phyloP scores from a whole-genome alignment of 2,113 vertebrate species.

The Ceuthmochares aereus region DNA sequence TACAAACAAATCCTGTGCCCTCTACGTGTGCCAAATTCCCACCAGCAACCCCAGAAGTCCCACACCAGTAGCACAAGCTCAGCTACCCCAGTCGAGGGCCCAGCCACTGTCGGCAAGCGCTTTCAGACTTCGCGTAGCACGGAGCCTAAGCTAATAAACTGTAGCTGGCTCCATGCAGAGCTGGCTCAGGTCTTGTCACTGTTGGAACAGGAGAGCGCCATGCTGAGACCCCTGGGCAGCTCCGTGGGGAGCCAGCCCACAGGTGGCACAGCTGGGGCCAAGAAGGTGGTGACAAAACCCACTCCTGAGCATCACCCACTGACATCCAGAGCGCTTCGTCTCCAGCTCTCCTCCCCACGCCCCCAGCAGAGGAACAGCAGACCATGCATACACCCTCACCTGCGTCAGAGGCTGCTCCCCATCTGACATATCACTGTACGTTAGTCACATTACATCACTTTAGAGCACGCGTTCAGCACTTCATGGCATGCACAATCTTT shows the following conservation, averaged over 20 bases:
- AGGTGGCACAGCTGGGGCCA: not conserved
- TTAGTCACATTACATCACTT: fast-evolving
- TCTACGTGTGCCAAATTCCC: fast-evolving
- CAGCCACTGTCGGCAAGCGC: not conserved
- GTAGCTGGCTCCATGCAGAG: not conserved
- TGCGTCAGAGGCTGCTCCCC: not conserved
- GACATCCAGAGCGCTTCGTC: fast-evolving
- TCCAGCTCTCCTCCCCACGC: fast-evolving
- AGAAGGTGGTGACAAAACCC: not conserved
- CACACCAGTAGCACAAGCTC: fast-evolving
- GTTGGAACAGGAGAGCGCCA: fast-evolving
- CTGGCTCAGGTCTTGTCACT: fast-evolving
- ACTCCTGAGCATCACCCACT: fast-evolving
- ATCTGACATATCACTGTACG: not conserved
- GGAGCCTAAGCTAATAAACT: not conserved
- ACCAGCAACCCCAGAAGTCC: not conserved
- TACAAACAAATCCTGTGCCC: not conserved
- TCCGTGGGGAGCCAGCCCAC: fast-evolving
- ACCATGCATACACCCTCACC: not conserved
- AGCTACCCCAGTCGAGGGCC: not conserved
- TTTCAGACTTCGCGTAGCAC: not conserved
- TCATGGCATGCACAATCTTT: constrained; percentile 17
- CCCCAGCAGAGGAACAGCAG: fast-evolving
- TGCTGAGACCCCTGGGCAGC: fast-evolving
- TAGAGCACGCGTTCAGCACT: not conserved